Evolutionary conservation across 2,797 vertebrate genomes (phyloP).

Genomic region (Sphenopsis melanotis): DNA sequence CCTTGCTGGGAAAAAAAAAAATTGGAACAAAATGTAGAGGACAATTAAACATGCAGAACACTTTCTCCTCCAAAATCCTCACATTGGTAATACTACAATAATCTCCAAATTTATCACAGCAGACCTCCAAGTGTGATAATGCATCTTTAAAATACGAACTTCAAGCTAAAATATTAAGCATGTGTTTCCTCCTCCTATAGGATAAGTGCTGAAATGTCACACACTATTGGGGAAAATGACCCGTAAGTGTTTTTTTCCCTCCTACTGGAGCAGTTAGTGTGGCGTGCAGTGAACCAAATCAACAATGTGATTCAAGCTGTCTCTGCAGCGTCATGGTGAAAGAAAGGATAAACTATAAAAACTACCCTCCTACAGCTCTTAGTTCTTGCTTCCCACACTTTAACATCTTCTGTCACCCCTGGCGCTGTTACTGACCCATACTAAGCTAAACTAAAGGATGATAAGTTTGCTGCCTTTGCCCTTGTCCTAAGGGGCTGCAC

Average conservation of each 20-base stretch:
- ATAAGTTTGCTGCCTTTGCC: constrained; percentile 86
- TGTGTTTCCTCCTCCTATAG: constrained; percentile 59
- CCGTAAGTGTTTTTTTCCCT: constrained; percentile 71
- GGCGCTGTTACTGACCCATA: constrained; percentile 85
- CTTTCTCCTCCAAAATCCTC: constrained; percentile 38
- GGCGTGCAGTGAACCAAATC: constrained; percentile 83
- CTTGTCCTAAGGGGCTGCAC: constrained; percentile 84
- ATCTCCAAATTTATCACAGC: constrained; percentile 65
- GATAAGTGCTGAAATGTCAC: constrained; percentile 69
- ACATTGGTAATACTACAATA: constrained; percentile 21
- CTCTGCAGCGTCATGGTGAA: constrained; percentile 77
- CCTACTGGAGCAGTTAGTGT: constrained; percentile 77
- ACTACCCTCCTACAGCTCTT: constrained; percentile 81
- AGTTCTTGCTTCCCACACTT: constrained; percentile 83
- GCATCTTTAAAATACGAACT: constrained; percentile 71
- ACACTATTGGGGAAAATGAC: constrained; percentile 75
- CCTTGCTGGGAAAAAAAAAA: background rate
- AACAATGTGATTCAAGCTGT: constrained; percentile 82
- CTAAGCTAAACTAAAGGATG: constrained; percentile 86
- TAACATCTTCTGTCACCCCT: constrained; percentile 84
- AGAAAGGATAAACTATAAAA: constrained; percentile 84
- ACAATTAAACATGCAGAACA: constrained; percentile 24
- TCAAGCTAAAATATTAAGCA: constrained; percentile 72
- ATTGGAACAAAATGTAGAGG: background rate
- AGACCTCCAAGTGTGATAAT: constrained; percentile 68